A percentile compares a stretch with the other conserved stretches of the same genome.
These are phyloP conservation scores for Plotosus lineatus DNA, from an alignment of 2,113 vertebrate genomes.

Conservation along the genomic window DNA sequence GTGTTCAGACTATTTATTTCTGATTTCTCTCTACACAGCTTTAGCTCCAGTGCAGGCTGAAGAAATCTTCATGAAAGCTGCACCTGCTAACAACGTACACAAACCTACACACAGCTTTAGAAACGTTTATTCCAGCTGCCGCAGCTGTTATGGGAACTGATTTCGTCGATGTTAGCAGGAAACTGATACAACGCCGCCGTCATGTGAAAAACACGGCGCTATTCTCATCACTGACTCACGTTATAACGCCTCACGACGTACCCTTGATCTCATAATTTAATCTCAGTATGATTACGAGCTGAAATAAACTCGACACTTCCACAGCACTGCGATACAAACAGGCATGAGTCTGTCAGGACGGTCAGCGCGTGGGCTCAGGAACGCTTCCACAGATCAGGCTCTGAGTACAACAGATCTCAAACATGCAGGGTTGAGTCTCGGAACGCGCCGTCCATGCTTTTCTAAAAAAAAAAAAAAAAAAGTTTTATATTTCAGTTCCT, in stretches of 20 bases:
- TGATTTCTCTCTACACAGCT: conserved; percentile 37
- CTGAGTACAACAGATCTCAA: too few relatives aligned
- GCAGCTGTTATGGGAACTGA: background rate
- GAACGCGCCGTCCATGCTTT: too few relatives aligned
- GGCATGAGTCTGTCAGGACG: too few relatives aligned
- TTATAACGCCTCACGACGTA: background rate
- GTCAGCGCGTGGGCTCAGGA: too few relatives aligned
- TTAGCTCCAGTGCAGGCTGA: background rate
- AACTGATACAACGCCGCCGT: background rate
- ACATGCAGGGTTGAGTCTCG: too few relatives aligned
- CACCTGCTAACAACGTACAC: background rate
- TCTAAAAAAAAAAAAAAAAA: too few relatives aligned
- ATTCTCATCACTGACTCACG: background rate
- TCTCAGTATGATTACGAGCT: too few relatives aligned
- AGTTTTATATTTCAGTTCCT: too few relatives aligned
- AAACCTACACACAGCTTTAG: background rate
- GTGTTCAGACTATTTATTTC: conserved; percentile 58
- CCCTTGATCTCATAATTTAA: too few relatives aligned
- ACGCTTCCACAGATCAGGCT: too few relatives aligned
- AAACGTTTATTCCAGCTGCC: background rate
- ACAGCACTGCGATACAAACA: too few relatives aligned
- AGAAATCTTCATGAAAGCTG: background rate
- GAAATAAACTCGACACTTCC: too few relatives aligned
- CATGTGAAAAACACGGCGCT: background rate
- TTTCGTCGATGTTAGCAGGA: background rate